Conservation (phyloP, 1,140 invertebrate species). For the Zaprionus taronus region DNA sequence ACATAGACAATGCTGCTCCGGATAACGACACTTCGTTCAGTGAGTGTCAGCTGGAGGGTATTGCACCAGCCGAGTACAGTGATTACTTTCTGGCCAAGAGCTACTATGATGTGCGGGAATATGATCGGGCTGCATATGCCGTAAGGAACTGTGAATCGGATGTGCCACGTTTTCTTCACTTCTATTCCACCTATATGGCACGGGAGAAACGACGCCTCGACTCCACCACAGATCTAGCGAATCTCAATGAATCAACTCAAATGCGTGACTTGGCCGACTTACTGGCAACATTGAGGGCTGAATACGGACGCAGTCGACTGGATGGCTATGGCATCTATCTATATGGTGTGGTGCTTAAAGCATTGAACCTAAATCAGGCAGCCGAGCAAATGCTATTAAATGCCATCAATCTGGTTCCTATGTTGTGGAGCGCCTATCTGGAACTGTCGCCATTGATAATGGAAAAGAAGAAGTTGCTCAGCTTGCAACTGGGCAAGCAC, state of each 20-base stretch:
- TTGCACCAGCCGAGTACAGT: slow-evolving; percentile 87
- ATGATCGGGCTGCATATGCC: slow-evolving; percentile 95
- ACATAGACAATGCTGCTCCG: slow-evolving; percentile 85
- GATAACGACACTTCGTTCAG: slow-evolving; percentile 73
- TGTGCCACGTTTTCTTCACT: slow-evolving; percentile 92
- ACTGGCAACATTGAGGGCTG: slow-evolving; percentile 86
- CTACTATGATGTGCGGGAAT: slow-evolving; percentile 97
- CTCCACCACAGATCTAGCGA: slow-evolving; percentile 91
- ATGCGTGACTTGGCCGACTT: slow-evolving; percentile 86
- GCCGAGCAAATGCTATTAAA: slow-evolving; percentile 92
- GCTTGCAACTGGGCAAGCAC: slow-evolving; percentile 91
- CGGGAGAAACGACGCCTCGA: slow-evolving; percentile 95
- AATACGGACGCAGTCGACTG: slow-evolving; percentile 87
- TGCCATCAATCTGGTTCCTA: slow-evolving; percentile 91
- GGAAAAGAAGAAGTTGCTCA: slow-evolving; percentile 90
- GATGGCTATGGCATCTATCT: slow-evolving; percentile 96
- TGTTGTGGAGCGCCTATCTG: slow-evolving; percentile 97
- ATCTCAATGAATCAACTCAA: slow-evolving; percentile 88
- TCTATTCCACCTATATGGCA: slow-evolving; percentile 94
- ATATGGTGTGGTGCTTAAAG: slow-evolving; percentile 96
- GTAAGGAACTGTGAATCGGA: slow-evolving; percentile 88
- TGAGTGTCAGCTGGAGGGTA: slow-evolving; percentile 71
- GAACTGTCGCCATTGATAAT: slow-evolving; percentile 94
- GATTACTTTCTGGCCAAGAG: slow-evolving; percentile 92
- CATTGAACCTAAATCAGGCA: slow-evolving; percentile 90